phyloP scores from a whole-genome alignment of 1,140 invertebrate genomes.

The Temnothorax nylanderi region DNA sequence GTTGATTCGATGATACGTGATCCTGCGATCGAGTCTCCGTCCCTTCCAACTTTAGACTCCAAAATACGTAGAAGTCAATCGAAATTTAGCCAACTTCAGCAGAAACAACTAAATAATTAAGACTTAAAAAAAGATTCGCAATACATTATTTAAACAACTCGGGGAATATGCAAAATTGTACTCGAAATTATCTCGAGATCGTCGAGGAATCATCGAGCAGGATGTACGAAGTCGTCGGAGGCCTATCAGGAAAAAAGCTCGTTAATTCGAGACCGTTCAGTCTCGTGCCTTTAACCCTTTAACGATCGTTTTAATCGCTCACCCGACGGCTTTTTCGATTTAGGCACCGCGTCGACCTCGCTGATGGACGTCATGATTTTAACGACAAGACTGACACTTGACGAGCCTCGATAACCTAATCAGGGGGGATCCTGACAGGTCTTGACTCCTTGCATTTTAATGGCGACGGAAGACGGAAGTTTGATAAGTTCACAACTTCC shows the following conservation, averaged over 20 bases:
- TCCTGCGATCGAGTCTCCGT: not conserved
- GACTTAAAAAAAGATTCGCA: not conserved
- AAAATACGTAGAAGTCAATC: not conserved
- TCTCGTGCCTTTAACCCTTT: not conserved
- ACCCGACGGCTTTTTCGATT: conserved; percentile 84
- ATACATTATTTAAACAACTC: not conserved
- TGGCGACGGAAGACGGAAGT: not conserved
- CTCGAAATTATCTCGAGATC: not conserved
- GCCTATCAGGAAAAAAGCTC: not conserved
- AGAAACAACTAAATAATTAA: not conserved
- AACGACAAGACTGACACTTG: not conserved
- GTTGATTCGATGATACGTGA: not conserved
- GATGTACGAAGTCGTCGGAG: not conserved
- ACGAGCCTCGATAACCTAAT: conserved; percentile 6
- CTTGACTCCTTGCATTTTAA: not conserved
- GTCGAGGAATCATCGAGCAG: conserved; percentile 5
- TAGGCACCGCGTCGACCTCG: conserved; percentile 77
- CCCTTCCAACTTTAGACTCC: not conserved
- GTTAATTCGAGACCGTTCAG: not conserved
- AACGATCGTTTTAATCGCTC: conserved; percentile 60
- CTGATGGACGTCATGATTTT: conserved; percentile 77
- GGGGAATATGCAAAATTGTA: not conserved
- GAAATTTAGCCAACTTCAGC: not conserved
- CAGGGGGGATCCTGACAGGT: too few species aligned
- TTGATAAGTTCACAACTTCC: not conserved